These are phyloP conservation scores for Solenopsis invicta DNA, from an alignment of 1,140 invertebrate species.

Conservation along the genomic window DNA sequence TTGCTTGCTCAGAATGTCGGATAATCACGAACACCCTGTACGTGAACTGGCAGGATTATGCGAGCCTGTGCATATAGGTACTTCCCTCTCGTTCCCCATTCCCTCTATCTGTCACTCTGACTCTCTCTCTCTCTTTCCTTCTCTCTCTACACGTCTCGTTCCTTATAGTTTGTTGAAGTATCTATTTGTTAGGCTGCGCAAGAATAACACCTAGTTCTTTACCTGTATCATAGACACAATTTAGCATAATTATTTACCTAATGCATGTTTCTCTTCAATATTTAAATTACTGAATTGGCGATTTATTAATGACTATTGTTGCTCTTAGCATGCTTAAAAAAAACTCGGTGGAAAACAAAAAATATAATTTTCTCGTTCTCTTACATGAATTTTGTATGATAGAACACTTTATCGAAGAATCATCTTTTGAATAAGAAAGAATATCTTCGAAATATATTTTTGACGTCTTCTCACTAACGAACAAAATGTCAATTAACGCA, in stretches of 20 bases:
- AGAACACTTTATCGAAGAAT: neutral
- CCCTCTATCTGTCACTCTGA: conserved; percentile 12
- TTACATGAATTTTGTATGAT: neutral
- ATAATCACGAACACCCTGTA: conserved; percentile 78
- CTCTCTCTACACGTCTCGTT: conserved; percentile 27
- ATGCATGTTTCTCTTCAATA: neutral
- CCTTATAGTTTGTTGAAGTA: conserved; percentile 21
- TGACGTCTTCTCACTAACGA: neutral
- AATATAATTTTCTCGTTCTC: neutral
- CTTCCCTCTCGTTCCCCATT: conserved; percentile 8
- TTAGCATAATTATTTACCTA: neutral
- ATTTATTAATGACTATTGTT: neutral
- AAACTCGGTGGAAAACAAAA: neutral
- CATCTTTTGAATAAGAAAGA: neutral
- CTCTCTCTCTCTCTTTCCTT: conserved; percentile 34
- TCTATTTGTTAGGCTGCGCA: conserved; percentile 33
- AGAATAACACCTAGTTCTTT: neutral
- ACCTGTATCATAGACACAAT: neutral
- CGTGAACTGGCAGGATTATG: conserved; percentile 76
- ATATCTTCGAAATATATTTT: neutral
- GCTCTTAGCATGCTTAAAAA: neutral
- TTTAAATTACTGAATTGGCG: neutral
- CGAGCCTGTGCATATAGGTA: conserved; percentile 72
- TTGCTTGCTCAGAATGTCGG: conserved; percentile 77
- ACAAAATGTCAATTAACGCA: neutral